Conservation (phyloP, 2,113 vertebrate genomes). For the Ariopsis seemanni region DNA sequence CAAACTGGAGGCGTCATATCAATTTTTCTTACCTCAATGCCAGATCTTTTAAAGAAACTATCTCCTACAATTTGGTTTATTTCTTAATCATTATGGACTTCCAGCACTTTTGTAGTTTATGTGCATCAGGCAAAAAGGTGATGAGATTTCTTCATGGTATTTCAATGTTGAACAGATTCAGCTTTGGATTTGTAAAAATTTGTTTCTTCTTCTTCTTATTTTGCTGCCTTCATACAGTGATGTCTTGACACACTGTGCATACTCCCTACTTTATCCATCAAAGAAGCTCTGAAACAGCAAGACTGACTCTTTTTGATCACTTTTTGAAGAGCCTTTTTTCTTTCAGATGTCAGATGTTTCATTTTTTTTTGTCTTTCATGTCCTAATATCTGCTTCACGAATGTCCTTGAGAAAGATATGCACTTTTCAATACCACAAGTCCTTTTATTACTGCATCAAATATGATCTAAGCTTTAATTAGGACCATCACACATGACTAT, state of each 20-base stretch:
- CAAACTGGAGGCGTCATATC: not conserved
- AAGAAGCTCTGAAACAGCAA: slow-evolving; percentile 4
- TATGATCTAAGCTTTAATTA: not conserved
- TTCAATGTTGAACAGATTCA: not conserved
- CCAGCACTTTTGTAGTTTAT: not conserved
- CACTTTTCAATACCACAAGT: not conserved
- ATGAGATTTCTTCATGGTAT: not conserved
- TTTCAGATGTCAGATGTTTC: not conserved
- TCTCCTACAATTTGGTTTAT: no score
- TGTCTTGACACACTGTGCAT: not conserved
- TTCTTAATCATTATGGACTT: not conserved
- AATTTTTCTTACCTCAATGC: not conserved
- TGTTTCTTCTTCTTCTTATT: not conserved
- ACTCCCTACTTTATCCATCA: not conserved
- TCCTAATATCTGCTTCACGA: not conserved
- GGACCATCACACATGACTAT: not conserved
- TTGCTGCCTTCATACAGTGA: not conserved
- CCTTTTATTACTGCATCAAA: not conserved
- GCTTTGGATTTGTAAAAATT: not conserved
- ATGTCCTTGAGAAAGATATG: not conserved
- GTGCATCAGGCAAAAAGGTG: not conserved
- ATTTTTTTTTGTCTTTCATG: not conserved
- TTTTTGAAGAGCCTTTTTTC: not conserved
- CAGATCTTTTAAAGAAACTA: not conserved
- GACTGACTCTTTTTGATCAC: not conserved